Percentiles rank a stretch among this genome's conserved stretches.
These are phyloP conservation scores for Sylvilagus floridanus DNA, from an alignment of 2,797 vertebrate species.

Conservation along the genomic window DNA sequence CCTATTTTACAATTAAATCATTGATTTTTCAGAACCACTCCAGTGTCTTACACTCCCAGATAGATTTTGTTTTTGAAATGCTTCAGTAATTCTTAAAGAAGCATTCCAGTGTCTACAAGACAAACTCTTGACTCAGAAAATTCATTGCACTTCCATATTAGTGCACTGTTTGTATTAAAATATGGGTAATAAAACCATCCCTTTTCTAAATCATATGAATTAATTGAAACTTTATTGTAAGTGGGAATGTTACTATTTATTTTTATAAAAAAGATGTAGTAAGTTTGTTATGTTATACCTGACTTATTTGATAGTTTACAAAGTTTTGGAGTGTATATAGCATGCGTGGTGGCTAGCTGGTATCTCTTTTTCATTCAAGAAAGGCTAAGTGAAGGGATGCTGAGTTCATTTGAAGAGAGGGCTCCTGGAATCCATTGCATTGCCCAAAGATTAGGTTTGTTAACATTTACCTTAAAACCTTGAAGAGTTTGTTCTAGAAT, in stretches of 20 bases:
- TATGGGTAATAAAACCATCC: slow-evolving; percentile 12
- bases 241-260: slow-evolving; percentile 54
- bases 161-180: slow-evolving; percentile 48
- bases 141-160: neutral
- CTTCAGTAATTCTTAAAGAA: slow-evolving; percentile 58
- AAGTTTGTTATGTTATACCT: slow-evolving; percentile 3
- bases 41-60: slow-evolving; percentile 53
- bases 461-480: slow-evolving; percentile 58
- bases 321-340: neutral
- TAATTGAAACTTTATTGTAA: slow-evolving; percentile 38
- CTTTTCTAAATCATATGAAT: slow-evolving; percentile 64
- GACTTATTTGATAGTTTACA: slow-evolving; percentile 42
- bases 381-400: neutral
- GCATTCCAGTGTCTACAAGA: slow-evolving; percentile 27
- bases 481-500: neutral
- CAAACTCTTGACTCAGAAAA: slow-evolving; percentile 42
- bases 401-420: neutral
- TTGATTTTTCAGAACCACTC: slow-evolving; percentile 48
- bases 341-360: neutral
- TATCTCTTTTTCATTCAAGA: neutral
- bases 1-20: slow-evolving; percentile 42
- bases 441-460: slow-evolving; percentile 37
- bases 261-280: slow-evolving; percentile 25
- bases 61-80: slow-evolving; percentile 68
- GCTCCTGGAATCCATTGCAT: neutral